phyloP scores from a whole-genome alignment of 1,140 invertebrate species.

The Aleiodes sp. region DNA sequence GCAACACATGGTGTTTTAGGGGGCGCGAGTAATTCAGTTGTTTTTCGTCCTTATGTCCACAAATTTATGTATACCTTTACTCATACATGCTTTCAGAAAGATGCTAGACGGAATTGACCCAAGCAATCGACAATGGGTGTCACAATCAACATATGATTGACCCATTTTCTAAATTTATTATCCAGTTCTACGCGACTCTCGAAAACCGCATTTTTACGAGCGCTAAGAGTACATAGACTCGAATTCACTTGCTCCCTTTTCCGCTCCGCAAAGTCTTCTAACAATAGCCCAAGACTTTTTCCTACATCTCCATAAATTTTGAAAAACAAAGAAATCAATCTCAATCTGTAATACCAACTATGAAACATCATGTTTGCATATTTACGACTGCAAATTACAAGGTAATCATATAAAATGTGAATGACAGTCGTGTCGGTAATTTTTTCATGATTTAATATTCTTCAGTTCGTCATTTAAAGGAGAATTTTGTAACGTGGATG shows the following conservation, averaged over 20 bases:
- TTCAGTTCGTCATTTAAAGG: background rate
- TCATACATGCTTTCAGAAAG: too few relatives aligned
- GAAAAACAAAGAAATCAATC: too few relatives aligned
- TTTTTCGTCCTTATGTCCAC: slow-evolving; percentile 18
- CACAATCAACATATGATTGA: too few relatives aligned
- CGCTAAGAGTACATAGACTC: too few relatives aligned
- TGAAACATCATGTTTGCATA: background rate
- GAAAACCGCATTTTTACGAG: too few relatives aligned
- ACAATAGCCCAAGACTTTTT: too few relatives aligned
- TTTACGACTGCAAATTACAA: background rate
- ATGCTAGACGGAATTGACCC: too few relatives aligned
- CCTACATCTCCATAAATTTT: too few relatives aligned
- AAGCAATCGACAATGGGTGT: too few relatives aligned
- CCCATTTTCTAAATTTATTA: too few relatives aligned
- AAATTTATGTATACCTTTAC: background rate
- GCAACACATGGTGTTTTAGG: slow-evolving; percentile 56
- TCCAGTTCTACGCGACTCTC: too few relatives aligned
- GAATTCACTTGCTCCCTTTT: too few relatives aligned
- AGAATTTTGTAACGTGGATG: background rate
- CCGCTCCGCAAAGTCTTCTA: slow-evolving; percentile 10
- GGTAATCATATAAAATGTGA: background rate
- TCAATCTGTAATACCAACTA: background rate
- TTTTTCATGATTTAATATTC: background rate
- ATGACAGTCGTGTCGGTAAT: background rate
- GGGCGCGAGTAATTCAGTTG: slow-evolving; percentile 16